Evolutionary conservation across 2,797 vertebrate genomes (phyloP), one percentile per base, ranked within the genome.

Genomic region (Miichthys miiuy): DNA sequence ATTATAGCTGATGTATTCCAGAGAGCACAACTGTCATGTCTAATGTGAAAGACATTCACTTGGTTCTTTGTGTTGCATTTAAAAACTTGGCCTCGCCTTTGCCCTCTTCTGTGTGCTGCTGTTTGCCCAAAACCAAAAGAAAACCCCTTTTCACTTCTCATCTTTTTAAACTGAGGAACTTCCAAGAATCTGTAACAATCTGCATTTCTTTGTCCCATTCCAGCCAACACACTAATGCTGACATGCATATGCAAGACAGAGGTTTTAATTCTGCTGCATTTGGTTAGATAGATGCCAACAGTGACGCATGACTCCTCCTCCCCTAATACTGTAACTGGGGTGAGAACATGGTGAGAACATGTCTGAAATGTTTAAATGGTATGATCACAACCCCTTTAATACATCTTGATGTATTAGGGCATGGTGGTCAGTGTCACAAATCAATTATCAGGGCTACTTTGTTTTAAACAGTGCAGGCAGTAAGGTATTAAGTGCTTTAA

Each of bases 1-100:
- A 89, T 90, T 87, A 84, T 21, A 41, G 79, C 46, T 93, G 90
- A 93, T 92, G 85, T 85, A 80, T 88, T 92, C 88, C 89, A 92
- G 93, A 91, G 80, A 88, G 82, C 73, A 58, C 56, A 80, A 79
- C 87, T 88, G 86, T 88, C 88, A 89, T 80, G 72, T 92, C 81
- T 82, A 92, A 92, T 91, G 84, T 75, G 77, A 75, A 89, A 83
- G 82, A 90, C 62, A 66, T 82, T 89, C 46, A 75, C 58, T 89
- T 8, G 62, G 66, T 55, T 77, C 83, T 91, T 86, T 91, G 86
- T 80, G 70, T 84, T 84, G 74, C 42, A 4, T 83, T 88, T 75
- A 80, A 79, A 84, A 86, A 76, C 79, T 84, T 88, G 80, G 83
- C 87, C 81, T 68, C 34, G 6, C 72, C 54, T 71, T 71, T 83